phyloP scores from a whole-genome alignment of 2,113 vertebrate genomes.

The Platysteira castanea region DNA sequence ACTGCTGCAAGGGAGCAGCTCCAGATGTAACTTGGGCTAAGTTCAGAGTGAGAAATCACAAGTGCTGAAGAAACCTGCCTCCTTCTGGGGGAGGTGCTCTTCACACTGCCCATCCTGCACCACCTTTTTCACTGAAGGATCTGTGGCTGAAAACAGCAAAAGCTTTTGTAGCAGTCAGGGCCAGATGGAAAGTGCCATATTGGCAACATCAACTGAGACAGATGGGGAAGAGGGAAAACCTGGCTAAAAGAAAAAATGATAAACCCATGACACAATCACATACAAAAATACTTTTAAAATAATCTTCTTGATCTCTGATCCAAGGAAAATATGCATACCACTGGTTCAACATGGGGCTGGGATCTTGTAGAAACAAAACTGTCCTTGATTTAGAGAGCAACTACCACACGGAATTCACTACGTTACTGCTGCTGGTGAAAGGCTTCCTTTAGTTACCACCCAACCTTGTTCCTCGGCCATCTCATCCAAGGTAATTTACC shows the following conservation, averaged over 20 bases:
- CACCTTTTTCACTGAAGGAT: constrained; percentile 26
- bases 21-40: constrained; percentile 3
- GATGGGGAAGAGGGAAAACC: constrained; percentile 59
- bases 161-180: constrained; percentile 48
- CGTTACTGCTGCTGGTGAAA: background rate
- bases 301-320: constrained; percentile 50
- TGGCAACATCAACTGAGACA: constrained; percentile 59
- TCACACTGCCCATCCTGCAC: constrained; percentile 46
- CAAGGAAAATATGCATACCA: constrained; percentile 3
- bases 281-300: constrained; percentile 47
- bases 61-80: background rate
- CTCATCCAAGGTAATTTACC: background rate
- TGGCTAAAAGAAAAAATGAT: constrained; percentile 44
- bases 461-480: background rate
- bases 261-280: constrained; percentile 47
- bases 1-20: background rate
- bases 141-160: constrained; percentile 56
- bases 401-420: background rate
- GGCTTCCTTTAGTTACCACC: background rate
- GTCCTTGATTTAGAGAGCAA: background rate
- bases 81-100: constrained; percentile 43
- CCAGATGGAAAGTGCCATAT: constrained; percentile 65
- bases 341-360: background rate
- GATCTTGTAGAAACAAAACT: background rate
- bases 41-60: constrained; percentile 41